A percentile compares a stretch with the other conserved stretches of the same genome.
Evolutionary conservation across 2,888 invertebrate species (phyloP).

Genomic region (Leptinotarsa tumamoca): DNA sequence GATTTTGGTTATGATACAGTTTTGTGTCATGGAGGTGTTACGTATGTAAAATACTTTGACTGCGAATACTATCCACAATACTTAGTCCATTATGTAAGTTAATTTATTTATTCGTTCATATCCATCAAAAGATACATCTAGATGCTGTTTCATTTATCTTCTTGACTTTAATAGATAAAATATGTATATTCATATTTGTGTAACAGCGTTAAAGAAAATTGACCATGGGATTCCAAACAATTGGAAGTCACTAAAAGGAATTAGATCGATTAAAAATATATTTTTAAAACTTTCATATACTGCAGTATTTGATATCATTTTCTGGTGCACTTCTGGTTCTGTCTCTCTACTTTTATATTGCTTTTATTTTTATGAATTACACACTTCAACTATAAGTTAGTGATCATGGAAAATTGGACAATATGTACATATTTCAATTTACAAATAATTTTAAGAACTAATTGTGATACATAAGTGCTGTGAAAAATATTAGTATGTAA

Average conservation of each 20-base stretch:
- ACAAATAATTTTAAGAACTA: neutral
- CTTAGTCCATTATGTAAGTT: slow-evolving; percentile 54
- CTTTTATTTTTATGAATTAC: neutral
- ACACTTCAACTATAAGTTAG: neutral
- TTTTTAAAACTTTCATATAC: neutral
- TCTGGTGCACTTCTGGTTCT: neutral
- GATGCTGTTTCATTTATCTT: neutral
- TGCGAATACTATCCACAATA: slow-evolving; percentile 62
- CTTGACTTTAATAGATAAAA: neutral
- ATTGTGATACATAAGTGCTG: slow-evolving; percentile 7
- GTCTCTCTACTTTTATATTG: neutral
- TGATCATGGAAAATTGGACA: neutral
- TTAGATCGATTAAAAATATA: neutral
- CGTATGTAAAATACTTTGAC: slow-evolving; percentile 62
- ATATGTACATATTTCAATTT: neutral
- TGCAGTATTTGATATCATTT: no score
- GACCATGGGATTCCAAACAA: neutral
- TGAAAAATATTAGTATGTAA: neutral
- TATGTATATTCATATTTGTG: neutral
- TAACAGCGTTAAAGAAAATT: neutral
- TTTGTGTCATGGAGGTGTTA: slow-evolving; percentile 51
- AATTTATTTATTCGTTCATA: neutral
- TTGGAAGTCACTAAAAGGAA: neutral
- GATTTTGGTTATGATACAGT: slow-evolving; percentile 57
- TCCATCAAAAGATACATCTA: neutral